phyloP scores from a whole-genome alignment of 2,888 invertebrate genomes.

The Cecidostiba fungosa region DNA sequence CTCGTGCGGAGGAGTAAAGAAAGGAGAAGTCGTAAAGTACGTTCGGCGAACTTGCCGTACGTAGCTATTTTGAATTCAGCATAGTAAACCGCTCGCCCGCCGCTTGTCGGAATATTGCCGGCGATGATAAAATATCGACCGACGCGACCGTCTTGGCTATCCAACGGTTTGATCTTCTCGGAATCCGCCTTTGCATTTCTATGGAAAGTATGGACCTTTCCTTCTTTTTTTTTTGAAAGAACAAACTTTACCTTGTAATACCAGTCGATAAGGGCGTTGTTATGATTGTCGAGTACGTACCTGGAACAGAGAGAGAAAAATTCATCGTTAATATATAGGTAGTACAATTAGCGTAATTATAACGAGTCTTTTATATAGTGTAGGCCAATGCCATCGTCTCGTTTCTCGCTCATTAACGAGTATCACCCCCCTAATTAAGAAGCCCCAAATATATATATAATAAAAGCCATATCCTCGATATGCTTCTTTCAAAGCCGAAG shows the following conservation, averaged over 20 bases:
- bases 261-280: background rate
- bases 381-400: background rate
- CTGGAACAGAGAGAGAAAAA: conserved; percentile 53
- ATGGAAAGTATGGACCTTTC: background rate
- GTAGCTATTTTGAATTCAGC: conserved; percentile 54
- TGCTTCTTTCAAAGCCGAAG: background rate
- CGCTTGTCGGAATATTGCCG: conserved; percentile 38
- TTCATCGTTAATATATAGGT: background rate
- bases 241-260: background rate
- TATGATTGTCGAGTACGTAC: conserved; percentile 23
- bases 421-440: background rate
- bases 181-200: background rate
- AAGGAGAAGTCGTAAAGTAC: conserved; percentile 39
- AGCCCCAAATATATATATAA: conserved; percentile 7
- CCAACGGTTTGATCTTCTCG: background rate
- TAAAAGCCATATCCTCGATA: background rate
- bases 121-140: conserved; percentile 54
- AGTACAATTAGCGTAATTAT: background rate
- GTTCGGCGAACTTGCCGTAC: conserved; percentile 29
- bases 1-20: conserved; percentile 30
- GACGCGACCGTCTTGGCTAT: background rate
- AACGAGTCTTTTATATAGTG: background rate
- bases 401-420: background rate
- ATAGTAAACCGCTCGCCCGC: background rate
- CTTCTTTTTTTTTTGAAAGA: background rate